A percentile compares a stretch with the other conserved stretches of the same genome.
Conservation (phyloP, 2,888 invertebrate genomes). For the Trissolcus japonicus region DNA sequence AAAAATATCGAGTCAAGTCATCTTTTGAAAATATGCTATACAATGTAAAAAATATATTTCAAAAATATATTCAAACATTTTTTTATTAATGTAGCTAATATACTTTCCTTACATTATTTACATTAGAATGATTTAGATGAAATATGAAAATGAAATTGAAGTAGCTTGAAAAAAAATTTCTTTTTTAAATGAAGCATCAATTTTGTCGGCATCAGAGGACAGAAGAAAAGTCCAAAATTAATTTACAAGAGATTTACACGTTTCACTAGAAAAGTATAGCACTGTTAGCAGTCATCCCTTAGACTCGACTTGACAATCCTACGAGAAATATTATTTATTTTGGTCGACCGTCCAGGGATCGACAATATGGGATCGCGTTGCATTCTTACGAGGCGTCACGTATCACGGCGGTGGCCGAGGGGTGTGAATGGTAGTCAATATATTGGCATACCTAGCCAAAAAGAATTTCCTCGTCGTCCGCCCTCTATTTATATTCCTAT, state of each 20-base stretch:
- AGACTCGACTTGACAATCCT: constrained; percentile 22
- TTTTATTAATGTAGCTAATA: too few species aligned
- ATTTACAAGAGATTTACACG: not conserved
- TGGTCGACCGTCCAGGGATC: constrained; percentile 16
- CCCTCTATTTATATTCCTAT: constrained; percentile 42
- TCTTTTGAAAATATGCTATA: too few species aligned
- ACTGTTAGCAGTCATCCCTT: constrained; percentile 8
- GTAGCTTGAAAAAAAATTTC: too few species aligned
- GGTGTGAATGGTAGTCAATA: constrained; percentile 69
- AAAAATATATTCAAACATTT: too few species aligned
- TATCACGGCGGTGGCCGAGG: constrained; percentile 61
- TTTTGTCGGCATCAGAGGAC: too few species aligned
- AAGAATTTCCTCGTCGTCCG: constrained; percentile 72
- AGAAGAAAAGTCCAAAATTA: too few species aligned
- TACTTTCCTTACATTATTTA: too few species aligned
- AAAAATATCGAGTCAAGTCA: too few species aligned
- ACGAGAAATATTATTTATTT: constrained; percentile 49
- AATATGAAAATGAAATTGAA: too few species aligned
- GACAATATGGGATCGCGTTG: constrained; percentile 54
- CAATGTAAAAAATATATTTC: too few species aligned
- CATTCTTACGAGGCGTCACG: constrained; percentile 75
- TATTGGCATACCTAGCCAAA: constrained; percentile 75
- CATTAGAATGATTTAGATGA: too few species aligned
- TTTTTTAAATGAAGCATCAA: too few species aligned
- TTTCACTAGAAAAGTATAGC: not conserved